Evolutionary conservation across 2,888 invertebrate species (phyloP).

Genomic region (Eupithecia subumbrata): DNA sequence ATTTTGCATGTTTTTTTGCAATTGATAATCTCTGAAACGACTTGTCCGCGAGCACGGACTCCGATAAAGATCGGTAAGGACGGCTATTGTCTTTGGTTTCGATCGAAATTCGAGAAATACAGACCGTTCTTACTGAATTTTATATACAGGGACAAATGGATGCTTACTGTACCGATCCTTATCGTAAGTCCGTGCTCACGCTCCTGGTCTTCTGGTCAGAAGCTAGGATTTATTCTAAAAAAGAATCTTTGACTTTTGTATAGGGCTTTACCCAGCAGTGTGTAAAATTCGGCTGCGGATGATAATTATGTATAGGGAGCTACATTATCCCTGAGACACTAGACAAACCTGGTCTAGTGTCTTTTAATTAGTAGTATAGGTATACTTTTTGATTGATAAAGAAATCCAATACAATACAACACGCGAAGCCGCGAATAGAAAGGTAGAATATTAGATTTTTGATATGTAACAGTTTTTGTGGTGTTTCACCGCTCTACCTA

Average conservation of each 20-base stretch:
- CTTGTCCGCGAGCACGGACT: background rate
- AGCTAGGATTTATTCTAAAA: background rate
- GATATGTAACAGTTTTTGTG: background rate
- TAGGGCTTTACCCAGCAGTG: too few relatives aligned
- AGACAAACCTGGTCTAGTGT: too few relatives aligned
- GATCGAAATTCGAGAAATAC: background rate
- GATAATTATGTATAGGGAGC: background rate
- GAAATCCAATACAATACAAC: too few relatives aligned
- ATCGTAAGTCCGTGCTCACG: too few relatives aligned
- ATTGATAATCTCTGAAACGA: background rate
- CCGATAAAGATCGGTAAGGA: background rate
- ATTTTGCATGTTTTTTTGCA: background rate
- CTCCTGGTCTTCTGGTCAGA: background rate
- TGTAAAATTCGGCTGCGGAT: background rate
- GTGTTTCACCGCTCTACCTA: background rate
- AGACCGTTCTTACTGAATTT: background rate
- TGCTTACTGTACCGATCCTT: background rate
- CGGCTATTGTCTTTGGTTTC: background rate
- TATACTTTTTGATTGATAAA: too few relatives aligned
- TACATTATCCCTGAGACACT: background rate
- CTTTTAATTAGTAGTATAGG: too few relatives aligned
- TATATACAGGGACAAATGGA: background rate
- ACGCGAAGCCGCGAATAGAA: background rate
- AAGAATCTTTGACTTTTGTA: too few relatives aligned
- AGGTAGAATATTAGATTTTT: background rate